phyloP scores from a whole-genome alignment of 2,888 invertebrate genomes.

The Aspidiotus destructor region DNA sequence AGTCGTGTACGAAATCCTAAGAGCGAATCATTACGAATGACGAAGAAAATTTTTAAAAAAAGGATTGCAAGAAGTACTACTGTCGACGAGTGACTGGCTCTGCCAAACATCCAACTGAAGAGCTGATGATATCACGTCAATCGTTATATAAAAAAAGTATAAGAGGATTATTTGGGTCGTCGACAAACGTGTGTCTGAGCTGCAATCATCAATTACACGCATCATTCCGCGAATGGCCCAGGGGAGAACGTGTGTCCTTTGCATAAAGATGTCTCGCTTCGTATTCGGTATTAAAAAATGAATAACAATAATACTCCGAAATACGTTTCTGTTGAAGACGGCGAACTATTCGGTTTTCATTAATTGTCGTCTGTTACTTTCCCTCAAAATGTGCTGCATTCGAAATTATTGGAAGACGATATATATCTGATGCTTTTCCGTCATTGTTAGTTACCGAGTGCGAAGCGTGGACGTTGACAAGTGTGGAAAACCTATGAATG shows the following conservation, averaged over 20 bases:
- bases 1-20: neutral
- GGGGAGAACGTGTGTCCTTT: constrained; percentile 32
- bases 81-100: constrained; percentile 3
- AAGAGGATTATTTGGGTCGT: constrained; percentile 30
- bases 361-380: constrained; percentile 28
- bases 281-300: constrained; percentile 17
- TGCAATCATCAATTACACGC: constrained; percentile 32
- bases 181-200: constrained; percentile 31
- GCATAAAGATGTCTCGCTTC: constrained; percentile 29
- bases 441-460: neutral
- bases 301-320: constrained; percentile 8
- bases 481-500: neutral
- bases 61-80: neutral
- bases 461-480: neutral
- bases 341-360: constrained; percentile 27
- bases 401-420: neutral
- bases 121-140: constrained; percentile 23
- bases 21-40: neutral
- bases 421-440: neutral
- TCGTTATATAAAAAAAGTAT: constrained; percentile 29
- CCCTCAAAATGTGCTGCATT: constrained; percentile 26
- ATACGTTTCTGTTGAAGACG: constrained; percentile 16
- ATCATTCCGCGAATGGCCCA: constrained; percentile 26
- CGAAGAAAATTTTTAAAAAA: neutral
- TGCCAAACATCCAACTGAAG: constrained; percentile 25